phyloP scores from a whole-genome alignment of 2,888 invertebrate species.

The Dinocampus coccinellae region DNA sequence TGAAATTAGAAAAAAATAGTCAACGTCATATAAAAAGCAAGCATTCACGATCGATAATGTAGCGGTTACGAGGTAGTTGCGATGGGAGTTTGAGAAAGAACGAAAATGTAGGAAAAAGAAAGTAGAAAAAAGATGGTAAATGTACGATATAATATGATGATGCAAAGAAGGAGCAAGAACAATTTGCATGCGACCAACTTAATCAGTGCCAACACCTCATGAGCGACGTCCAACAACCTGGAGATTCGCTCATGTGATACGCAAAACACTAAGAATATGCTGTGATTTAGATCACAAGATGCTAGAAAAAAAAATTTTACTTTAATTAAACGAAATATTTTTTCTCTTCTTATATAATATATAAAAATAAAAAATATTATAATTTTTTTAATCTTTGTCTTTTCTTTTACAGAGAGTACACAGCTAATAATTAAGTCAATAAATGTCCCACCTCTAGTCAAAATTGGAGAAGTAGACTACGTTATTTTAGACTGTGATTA shows the following conservation, averaged over 20 bases:
- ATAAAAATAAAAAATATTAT: background rate
- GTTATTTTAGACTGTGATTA: constrained; percentile 71
- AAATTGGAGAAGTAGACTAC: constrained; percentile 57
- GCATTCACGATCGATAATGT: constrained; percentile 14
- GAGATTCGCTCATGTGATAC: constrained; percentile 30
- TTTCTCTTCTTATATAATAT: background rate
- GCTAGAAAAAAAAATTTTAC: background rate
- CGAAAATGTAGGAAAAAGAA: no score
- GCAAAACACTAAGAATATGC: constrained; percentile 41
- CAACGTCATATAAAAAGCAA: constrained; percentile 17
- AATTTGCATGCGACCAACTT: constrained; percentile 66
- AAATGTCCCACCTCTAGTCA: constrained; percentile 59
- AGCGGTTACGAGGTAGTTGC: constrained; percentile 3
- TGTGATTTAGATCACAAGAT: background rate
- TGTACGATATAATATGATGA: constrained; percentile 38
- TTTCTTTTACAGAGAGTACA: constrained; percentile 54
- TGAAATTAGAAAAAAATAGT: background rate
- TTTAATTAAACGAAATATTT: constrained; percentile 9
- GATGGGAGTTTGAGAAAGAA: background rate
- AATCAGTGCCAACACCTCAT: constrained; percentile 64
- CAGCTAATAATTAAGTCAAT: constrained; percentile 59
- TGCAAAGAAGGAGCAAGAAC: constrained; percentile 46
- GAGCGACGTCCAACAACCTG: constrained; percentile 38
- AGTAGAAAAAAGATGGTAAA: constrained; percentile 38
- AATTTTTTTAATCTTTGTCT: constrained; percentile 27